A percentile compares a stretch with the other conserved stretches of the same genome.
Evolutionary conservation across 2,113 vertebrate species (phyloP).

Genomic region (Calyptommatus sinebrachiatus): DNA sequence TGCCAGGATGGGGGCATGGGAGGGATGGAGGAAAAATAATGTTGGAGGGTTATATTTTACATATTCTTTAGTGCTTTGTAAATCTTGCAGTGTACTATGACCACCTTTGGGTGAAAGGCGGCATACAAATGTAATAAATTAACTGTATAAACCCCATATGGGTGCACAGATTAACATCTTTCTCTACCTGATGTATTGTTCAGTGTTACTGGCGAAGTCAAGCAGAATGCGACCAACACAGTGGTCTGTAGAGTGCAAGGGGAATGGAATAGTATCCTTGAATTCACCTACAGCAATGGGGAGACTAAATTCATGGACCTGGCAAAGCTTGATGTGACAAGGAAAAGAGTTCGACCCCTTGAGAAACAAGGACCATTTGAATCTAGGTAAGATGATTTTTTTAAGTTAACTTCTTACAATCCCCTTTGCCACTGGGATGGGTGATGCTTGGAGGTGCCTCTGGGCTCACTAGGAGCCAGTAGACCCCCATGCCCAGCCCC

Average conservation of each 20-base stretch:
- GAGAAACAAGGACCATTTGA: slow-evolving; percentile 90
- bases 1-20: no score
- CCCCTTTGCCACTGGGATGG: no score
- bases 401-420: background rate
- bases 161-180: background rate
- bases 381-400: slow-evolving; percentile 79
- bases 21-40: no score
- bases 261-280: slow-evolving; percentile 93
- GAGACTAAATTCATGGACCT: slow-evolving; percentile 86
- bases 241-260: slow-evolving; percentile 93
- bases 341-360: slow-evolving; percentile 84
- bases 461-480: no score
- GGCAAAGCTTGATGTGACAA: slow-evolving; percentile 84
- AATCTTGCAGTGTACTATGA: no score
- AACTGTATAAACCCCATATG: background rate
- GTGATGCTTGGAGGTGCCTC: no score
- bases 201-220: slow-evolving; percentile 94
- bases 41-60: no score
- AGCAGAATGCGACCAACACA: slow-evolving; percentile 83
- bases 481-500: no score
- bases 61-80: no score
- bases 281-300: slow-evolving; percentile 87
- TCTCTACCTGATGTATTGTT: slow-evolving; percentile 8
- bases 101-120: no score
- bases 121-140: no score